Conservation (phyloP, 2,888 invertebrate species). For the Caenorhabditis drosophilae region DNA sequence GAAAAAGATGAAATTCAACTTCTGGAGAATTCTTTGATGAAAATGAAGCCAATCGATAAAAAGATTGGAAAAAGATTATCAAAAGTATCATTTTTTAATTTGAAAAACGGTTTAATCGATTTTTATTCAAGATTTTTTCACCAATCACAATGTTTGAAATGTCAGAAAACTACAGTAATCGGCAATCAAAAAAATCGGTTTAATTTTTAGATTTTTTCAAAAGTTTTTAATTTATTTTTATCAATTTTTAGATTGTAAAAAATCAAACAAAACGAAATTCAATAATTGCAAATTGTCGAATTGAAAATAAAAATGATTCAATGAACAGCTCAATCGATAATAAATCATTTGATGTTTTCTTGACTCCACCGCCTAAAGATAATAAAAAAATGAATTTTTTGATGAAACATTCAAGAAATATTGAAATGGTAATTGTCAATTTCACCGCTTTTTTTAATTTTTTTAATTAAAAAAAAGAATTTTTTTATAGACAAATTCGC, state of each 20-base stretch:
- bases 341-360: slow-evolving; percentile 25
- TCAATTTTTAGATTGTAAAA: too few species aligned
- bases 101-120: too few species aligned
- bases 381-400: slow-evolving; percentile 1
- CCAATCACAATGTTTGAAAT: neutral
- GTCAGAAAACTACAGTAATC: too few species aligned
- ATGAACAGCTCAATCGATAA: slow-evolving; percentile 12
- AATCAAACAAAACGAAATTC: too few species aligned
- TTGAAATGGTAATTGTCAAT: slow-evolving; percentile 6
- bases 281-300: too few species aligned
- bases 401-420: slow-evolving; percentile 13
- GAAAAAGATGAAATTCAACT: slow-evolving; percentile 8
- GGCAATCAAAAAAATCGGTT: too few species aligned
- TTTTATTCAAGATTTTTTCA: too few species aligned
- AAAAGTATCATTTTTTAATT: too few species aligned
- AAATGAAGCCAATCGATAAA: slow-evolving; percentile 19
- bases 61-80: slow-evolving; percentile 16
- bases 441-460: neutral
- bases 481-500: slow-evolving; percentile 8
- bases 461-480: neutral
- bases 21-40: slow-evolving; percentile 23
- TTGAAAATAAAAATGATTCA: too few species aligned
- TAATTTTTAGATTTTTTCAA: too few species aligned
- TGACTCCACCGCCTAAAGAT: slow-evolving; percentile 16
- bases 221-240: too few species aligned